Base-by-base conservation (phyloP, 2,888 invertebrate species). In the Caenorhabditis sp. region DNA sequence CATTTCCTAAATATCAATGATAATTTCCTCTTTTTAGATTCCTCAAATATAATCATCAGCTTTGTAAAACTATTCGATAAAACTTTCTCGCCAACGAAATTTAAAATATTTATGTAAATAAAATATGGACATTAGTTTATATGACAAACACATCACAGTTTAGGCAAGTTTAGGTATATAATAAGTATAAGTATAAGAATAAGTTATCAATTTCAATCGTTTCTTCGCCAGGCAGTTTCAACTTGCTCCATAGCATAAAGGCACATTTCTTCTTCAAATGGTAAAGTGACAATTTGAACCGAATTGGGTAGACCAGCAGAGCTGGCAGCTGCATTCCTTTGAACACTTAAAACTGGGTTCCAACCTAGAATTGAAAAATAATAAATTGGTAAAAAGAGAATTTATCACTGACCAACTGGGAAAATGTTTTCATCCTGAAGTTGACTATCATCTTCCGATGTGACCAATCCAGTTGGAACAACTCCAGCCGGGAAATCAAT, bases 401-500 rank as follows among this genome's bases (percentile, higher is more conserved):
- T n/a, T n/a, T 77, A 63, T 8, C 53, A 53, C 36, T 36, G 31
- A 79, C 84, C 85, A 31, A 77, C 75, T 3, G 78, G 76, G 68
- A 79, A 85, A 14, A 77, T 59, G 8, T 64, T 76, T 50, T 86
- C 83, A 61, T 84, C 82, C 57, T 69, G 49, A 38, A 85, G 57
- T 20, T 69, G 63, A 14, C 64, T 62, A 21, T 83, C 82, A 58
- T 86, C 85, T 26, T 82, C 77, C n/a, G 73, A 57, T 5, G 76
- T 83, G 3, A 83, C 88, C 23, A 76, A 81, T 10, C 87, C 88
- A 50, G 88, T 83, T 7, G 89, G 89, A 1, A 89, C 85, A 10
- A 88, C 84, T 10, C 89, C 89, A 27, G 87, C 85, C 0, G 89
- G 89, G n/a, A n/a, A n/a, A n/a, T n/a, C n/a, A n/a, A n/a, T n/a